A percentile compares a stretch with the other conserved stretches of the same genome.
Conservation (phyloP, 2,113 vertebrate genomes). For the Danio rerio region DNA sequence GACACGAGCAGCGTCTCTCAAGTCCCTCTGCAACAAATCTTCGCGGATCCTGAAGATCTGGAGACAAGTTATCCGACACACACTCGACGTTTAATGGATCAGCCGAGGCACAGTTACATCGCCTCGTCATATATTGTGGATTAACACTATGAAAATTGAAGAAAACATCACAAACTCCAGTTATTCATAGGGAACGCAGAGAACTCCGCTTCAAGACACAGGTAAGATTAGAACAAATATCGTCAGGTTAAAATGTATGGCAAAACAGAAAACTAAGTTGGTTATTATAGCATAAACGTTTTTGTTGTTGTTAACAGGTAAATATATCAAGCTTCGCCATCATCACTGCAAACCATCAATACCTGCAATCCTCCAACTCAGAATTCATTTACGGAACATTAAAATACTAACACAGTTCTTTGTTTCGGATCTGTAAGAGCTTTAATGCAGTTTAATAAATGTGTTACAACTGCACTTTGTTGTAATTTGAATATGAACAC, state of each 20-base stretch:
- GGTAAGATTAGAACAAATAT: not conserved
- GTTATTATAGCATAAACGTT: not conserved
- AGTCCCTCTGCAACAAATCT: constrained; percentile 45
- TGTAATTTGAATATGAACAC: not conserved
- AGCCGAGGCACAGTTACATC: not conserved
- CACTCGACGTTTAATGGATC: constrained; percentile 53
- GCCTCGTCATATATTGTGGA: constrained; percentile 34
- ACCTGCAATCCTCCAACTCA: not conserved
- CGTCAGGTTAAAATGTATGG: not conserved
- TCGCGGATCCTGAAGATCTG: constrained; percentile 34
- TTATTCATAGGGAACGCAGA: not conserved
- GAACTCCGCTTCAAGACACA: not conserved
- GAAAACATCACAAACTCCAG: not conserved
- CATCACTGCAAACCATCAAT: constrained; percentile 2
- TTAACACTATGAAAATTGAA: not conserved
- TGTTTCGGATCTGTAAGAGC: not conserved
- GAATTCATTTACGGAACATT: not conserved
- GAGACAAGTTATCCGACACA: constrained; percentile 62
- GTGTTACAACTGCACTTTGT: not conserved
- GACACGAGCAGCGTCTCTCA: constrained; percentile 21
- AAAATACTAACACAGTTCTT: not conserved
- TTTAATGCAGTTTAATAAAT: constrained; percentile 4
- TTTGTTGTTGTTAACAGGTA: constrained; percentile 20
- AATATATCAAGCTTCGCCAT: constrained; percentile 11
- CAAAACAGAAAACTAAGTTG: not conserved